These are phyloP conservation scores for Neodiprion lecontei DNA, from an alignment of 1,140 invertebrate species.

Conservation along the genomic window DNA sequence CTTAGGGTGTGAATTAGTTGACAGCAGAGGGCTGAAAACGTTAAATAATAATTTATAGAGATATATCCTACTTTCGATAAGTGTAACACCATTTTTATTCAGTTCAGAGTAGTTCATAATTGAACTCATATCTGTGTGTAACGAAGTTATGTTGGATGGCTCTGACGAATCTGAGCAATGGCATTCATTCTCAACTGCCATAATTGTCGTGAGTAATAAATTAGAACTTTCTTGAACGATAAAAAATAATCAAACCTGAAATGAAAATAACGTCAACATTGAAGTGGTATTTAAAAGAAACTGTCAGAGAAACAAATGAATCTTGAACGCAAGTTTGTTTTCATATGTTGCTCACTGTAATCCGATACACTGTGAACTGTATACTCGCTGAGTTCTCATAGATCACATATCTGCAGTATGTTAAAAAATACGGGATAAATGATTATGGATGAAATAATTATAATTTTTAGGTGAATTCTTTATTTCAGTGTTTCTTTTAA, in stretches of 20 bases:
- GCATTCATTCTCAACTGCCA: conserved; percentile 37
- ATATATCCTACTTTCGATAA: background rate
- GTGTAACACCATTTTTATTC: background rate
- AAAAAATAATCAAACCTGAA: background rate
- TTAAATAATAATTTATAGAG: no score
- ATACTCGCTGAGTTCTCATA: background rate
- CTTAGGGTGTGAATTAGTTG: no score
- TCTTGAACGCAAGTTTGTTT: background rate
- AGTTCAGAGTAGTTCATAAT: conserved; percentile 5
- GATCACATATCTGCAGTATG: background rate
- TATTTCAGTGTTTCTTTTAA: background rate
- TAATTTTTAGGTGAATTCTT: background rate
- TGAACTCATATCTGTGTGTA: conserved; percentile 31
- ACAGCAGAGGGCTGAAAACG: no score
- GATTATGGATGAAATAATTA: background rate
- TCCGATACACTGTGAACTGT: background rate
- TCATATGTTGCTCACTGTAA: background rate
- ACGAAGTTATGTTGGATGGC: conserved; percentile 39
- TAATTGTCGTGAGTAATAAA: conserved; percentile 12
- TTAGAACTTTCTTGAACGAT: background rate
- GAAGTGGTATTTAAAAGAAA: background rate
- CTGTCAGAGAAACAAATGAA: background rate
- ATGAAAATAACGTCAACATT: background rate
- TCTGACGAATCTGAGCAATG: conserved; percentile 41
- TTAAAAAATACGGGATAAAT: background rate